These are phyloP conservation scores for Marronus borbonicus DNA, from an alignment of 2,888 invertebrate species.

Conservation along the genomic window DNA sequence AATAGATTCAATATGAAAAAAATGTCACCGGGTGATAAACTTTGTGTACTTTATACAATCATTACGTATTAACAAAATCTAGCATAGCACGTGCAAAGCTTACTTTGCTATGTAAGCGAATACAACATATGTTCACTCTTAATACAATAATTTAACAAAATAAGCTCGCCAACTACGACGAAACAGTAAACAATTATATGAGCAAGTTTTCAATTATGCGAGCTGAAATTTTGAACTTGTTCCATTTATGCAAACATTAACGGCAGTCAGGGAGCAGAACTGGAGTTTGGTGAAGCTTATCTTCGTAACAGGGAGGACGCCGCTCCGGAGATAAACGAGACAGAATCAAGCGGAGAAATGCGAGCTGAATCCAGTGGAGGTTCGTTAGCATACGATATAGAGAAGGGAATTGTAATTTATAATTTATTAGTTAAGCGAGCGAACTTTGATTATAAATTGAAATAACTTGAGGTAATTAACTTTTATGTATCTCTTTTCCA, in stretches of 20 bases:
- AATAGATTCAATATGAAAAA: too few species aligned
- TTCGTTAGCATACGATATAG: conserved; percentile 15
- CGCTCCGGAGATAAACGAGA: conserved; percentile 17
- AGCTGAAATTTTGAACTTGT: conserved; percentile 45
- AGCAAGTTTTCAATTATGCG: conserved; percentile 45
- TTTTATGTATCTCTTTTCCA: not conserved
- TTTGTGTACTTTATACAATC: not conserved
- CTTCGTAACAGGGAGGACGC: conserved; percentile 21
- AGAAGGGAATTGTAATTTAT: not conserved
- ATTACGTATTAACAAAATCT: not conserved
- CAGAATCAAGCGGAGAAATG: conserved; percentile 14
- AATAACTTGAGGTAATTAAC: not conserved
- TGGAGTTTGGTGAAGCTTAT: conserved; percentile 37
- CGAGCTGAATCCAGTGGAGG: conserved; percentile 23
- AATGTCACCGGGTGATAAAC: too few species aligned
- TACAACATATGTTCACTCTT: not conserved
- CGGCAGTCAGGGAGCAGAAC: conserved; percentile 25
- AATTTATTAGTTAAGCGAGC: conserved; percentile 5
- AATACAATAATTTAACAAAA: conserved; percentile 35
- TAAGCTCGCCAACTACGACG: conserved; percentile 34
- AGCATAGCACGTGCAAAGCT: not conserved
- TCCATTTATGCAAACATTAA: conserved; percentile 48
- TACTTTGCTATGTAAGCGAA: not conserved
- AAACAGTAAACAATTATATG: conserved; percentile 40
- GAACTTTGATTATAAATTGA: conserved; percentile 18